Percentiles rank a stretch among this genome's conserved stretches.
These are phyloP conservation scores for Aeoliscus strigatus DNA, from an alignment of 2,797 vertebrate species.

Conservation along the genomic window DNA sequence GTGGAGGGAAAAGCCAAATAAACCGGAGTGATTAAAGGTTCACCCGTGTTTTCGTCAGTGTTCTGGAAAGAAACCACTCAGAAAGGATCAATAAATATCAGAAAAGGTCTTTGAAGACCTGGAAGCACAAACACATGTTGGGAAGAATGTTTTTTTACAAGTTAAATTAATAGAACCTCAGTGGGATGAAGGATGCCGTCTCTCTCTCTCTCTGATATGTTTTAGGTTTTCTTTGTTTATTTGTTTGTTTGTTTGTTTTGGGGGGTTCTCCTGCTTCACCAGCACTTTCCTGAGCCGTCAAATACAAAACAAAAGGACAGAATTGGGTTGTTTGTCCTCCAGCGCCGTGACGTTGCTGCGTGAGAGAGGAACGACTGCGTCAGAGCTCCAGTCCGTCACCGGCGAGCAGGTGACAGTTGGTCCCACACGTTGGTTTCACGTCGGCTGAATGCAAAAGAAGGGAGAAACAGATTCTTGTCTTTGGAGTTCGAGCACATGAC, in stretches of 20 bases:
- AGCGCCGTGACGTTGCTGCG: no score
- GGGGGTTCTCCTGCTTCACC: constrained; percentile 38
- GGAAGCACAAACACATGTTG: constrained; percentile 26
- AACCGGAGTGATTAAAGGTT: no score
- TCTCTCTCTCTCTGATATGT: constrained; percentile 9
- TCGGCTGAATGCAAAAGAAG: constrained; percentile 34
- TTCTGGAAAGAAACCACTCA: constrained; percentile 16
- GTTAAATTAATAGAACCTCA: no score
- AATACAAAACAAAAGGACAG: constrained; percentile 68
- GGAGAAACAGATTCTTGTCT: constrained; percentile 30
- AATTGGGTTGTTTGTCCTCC: no score
- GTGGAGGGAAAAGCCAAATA: no score
- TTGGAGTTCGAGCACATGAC: constrained; percentile 25
- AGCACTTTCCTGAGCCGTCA: constrained; percentile 76
- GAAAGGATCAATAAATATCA: constrained; percentile 46
- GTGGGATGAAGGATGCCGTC: constrained; percentile 17
- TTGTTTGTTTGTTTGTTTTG: constrained; percentile 34
- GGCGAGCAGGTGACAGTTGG: constrained; percentile 39
- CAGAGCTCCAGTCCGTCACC: no score
- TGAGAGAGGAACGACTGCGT: no score
- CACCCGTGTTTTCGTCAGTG: no score
- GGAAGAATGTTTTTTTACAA: constrained; percentile 13
- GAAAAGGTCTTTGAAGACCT: constrained; percentile 23
- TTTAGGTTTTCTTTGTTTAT: no score
- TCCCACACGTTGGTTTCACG: constrained; percentile 23